Percentiles rank a stretch among this genome's conserved stretches.
Conservation (phyloP, 2,113 vertebrate species). For the Dinomys branickii region DNA sequence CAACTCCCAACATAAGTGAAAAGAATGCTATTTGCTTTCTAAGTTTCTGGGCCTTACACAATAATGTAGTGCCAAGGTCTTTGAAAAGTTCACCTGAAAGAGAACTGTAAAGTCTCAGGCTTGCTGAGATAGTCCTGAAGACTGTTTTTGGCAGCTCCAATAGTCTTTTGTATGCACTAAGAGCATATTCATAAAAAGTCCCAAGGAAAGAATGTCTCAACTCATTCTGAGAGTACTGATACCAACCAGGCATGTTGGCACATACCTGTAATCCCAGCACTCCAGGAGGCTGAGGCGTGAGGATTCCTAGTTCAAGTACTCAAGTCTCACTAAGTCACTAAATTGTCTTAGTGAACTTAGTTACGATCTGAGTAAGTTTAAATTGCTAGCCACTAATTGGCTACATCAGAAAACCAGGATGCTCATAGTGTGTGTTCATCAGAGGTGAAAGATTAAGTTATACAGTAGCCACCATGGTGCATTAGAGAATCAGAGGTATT, state of each 20-base stretch:
- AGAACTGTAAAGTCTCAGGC: background rate
- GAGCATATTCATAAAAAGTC: background rate
- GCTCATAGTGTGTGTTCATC: background rate
- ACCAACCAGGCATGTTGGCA: background rate
- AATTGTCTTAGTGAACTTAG: background rate
- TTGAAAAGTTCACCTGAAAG: background rate
- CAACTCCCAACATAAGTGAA: background rate
- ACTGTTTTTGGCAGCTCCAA: background rate
- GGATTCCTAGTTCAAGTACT: background rate
- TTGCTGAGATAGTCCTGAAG: background rate
- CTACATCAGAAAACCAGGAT: background rate
- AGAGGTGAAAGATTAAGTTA: background rate
- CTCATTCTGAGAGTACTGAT: background rate
- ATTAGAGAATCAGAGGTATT: too few species aligned
- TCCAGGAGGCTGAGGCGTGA: background rate
- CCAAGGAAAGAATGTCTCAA: background rate
- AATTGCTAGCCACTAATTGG: background rate
- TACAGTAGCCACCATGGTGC: too few species aligned
- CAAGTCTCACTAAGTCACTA: too few species aligned
- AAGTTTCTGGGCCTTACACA: background rate
- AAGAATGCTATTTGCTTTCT: background rate
- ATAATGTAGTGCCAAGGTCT: background rate
- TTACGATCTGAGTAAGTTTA: background rate
- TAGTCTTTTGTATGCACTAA: background rate
- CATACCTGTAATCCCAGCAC: background rate